A percentile compares a stretch with the other conserved stretches of the same genome.
Conservation (phyloP, 2,888 invertebrate species). For the Leptinotarsa haldemani region DNA sequence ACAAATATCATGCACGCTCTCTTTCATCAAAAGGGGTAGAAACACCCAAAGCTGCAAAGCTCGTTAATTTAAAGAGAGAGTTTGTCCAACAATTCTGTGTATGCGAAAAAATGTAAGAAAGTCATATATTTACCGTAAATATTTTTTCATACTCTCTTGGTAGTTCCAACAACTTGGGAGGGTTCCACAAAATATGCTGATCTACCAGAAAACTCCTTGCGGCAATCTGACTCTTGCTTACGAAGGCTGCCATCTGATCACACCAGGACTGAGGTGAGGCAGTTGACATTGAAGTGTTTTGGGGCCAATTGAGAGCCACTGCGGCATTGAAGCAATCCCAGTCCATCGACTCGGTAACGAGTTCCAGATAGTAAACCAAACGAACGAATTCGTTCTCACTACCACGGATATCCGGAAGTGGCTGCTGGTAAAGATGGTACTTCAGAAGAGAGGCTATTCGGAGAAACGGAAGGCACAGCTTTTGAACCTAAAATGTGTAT, state of each 20-base stretch:
- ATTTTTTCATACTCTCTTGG: constrained; percentile 93
- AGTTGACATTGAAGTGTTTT: constrained; percentile 63
- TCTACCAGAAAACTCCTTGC: constrained; percentile 77
- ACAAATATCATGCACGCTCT: too few species aligned
- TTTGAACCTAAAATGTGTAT: constrained; percentile 72
- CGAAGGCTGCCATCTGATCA: constrained; percentile 73
- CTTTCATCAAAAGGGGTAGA: too few species aligned
- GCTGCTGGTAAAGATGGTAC: constrained; percentile 81
- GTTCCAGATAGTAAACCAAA: constrained; percentile 81
- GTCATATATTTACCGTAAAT: constrained; percentile 75
- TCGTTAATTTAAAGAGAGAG: too few species aligned
- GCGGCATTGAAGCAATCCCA: constrained; percentile 76
- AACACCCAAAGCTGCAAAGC: too few species aligned
- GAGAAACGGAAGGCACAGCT: constrained; percentile 84
- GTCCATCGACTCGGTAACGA: constrained; percentile 76
- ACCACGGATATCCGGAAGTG: constrained; percentile 75
- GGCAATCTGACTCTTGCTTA: constrained; percentile 69
- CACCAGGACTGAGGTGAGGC: constrained; percentile 76
- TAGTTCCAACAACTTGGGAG: constrained; percentile 84
- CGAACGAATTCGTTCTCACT: constrained; percentile 81
- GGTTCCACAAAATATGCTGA: constrained; percentile 83
- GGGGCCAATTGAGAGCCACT: constrained; percentile 73
- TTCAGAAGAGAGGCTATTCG: constrained; percentile 83
- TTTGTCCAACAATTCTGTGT: too few species aligned
- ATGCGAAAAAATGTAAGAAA: not conserved